Conservation (phyloP, 2,888 invertebrate species). For the Sussaba pulchella region DNA sequence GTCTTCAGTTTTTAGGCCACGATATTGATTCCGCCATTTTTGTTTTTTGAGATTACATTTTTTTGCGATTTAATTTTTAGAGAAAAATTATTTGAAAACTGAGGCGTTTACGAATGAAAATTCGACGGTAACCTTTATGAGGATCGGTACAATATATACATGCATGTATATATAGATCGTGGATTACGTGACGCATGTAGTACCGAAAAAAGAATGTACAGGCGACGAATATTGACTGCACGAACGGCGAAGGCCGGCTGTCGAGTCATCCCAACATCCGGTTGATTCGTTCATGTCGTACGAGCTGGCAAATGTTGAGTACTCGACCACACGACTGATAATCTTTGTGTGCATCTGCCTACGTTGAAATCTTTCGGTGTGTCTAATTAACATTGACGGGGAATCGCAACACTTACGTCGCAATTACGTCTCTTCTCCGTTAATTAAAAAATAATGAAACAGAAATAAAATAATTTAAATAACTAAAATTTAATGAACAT, state of each 20-base stretch:
- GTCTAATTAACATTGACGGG: not conserved
- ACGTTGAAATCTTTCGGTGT: not conserved
- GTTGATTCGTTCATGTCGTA: conserved; percentile 49
- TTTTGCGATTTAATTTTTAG: no score
- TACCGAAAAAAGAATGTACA: conserved; percentile 38
- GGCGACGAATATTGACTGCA: conserved; percentile 48
- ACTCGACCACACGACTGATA: conserved; percentile 10
- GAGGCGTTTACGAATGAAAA: no score
- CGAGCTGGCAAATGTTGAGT: conserved; percentile 25
- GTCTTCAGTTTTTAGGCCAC: no score
- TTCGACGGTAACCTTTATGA: no score
- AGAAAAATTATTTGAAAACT: no score
- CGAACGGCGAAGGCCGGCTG: conserved; percentile 48
- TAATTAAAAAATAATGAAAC: no score
- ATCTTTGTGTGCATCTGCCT: conserved; percentile 19
- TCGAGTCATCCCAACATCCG: conserved; percentile 67
- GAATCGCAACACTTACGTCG: not conserved
- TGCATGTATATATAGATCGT: conserved; percentile 14
- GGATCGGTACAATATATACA: not conserved
- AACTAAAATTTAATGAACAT: no score
- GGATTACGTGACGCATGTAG: conserved; percentile 51
- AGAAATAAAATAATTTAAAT: no score
- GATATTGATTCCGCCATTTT: no score
- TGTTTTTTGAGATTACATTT: no score
- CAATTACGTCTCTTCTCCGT: no score